A percentile compares a stretch with the other conserved stretches of the same genome.
Evolutionary conservation across 1,140 invertebrate genomes (phyloP).

Genomic region (Zaprionus africanus): DNA sequence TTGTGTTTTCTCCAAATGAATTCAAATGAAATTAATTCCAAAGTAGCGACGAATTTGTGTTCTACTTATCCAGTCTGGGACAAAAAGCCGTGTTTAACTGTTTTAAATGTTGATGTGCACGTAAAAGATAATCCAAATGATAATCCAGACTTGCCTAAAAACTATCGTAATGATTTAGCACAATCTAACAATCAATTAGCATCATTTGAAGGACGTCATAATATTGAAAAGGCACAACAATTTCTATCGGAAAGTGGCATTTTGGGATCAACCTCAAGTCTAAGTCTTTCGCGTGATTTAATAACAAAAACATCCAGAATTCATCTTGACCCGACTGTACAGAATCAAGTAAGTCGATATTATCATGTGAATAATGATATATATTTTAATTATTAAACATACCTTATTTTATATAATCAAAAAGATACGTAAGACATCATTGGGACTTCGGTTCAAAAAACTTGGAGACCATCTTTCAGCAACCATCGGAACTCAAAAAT

Average conservation of each 20-base stretch:
- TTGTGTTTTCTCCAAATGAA: too few relatives aligned
- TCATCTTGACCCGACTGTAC: constrained; percentile 40
- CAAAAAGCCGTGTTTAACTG: not conserved
- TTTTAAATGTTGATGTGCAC: not conserved
- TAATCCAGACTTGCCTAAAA: not conserved
- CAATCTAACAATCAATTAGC: not conserved
- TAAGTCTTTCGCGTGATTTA: constrained; percentile 37
- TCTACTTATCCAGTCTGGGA: not conserved
- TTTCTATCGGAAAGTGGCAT: constrained; percentile 52
- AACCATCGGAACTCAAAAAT: constrained; percentile 1
- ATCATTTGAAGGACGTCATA: not conserved
- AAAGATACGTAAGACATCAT: constrained; percentile 51
- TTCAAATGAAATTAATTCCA: not conserved
- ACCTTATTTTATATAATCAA: not conserved
- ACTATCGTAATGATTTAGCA: not conserved
- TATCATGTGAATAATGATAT: not conserved
- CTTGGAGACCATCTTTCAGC: not conserved
- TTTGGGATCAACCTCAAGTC: constrained; percentile 27
- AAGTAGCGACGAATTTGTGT: not conserved
- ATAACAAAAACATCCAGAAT: constrained; percentile 54
- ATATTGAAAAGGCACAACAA: constrained; percentile 48
- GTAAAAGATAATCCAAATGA: not conserved
- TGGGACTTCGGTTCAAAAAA: constrained; percentile 36
- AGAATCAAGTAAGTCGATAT: constrained; percentile 28
- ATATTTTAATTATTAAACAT: not conserved